These are phyloP conservation scores for Aspidiotus destructor DNA, from an alignment of 2,888 invertebrate genomes.

Conservation along the genomic window DNA sequence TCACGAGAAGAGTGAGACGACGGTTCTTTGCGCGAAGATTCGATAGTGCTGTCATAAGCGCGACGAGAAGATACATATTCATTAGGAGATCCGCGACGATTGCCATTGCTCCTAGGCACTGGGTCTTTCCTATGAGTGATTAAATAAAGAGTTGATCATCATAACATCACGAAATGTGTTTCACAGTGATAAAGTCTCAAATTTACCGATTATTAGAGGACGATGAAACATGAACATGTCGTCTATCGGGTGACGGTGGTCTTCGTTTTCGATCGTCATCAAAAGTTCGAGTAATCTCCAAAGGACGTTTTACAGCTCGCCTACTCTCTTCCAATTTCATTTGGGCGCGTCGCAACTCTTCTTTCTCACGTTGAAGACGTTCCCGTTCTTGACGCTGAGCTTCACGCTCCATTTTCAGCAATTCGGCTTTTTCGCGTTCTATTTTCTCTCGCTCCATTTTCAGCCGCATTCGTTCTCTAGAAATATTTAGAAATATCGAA, in stretches of 20 bases:
- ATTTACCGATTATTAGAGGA: background rate
- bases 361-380: conserved; percentile 58
- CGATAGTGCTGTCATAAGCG: conserved; percentile 19
- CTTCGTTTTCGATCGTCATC: conserved; percentile 31
- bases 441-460: conserved; percentile 75
- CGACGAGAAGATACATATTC: conserved; percentile 15
- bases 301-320: conserved; percentile 26
- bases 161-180: background rate
- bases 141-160: no score
- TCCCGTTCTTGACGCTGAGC: conserved; percentile 60
- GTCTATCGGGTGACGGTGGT: conserved; percentile 25
- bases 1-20: conserved; percentile 18
- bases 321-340: conserved; percentile 35
- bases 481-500: conserved; percentile 12
- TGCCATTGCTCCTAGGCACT: conserved; percentile 3
- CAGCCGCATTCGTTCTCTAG: conserved; percentile 65
- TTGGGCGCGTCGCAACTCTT: conserved; percentile 60
- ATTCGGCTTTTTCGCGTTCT: conserved; percentile 77
- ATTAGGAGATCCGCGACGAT: conserved; percentile 13
- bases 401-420: conserved; percentile 72
- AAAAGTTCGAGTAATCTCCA: conserved; percentile 20
- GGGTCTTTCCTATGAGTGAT: conserved; percentile 8
- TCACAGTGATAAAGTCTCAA: background rate
- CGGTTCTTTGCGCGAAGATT: conserved; percentile 16
- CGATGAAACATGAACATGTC: conserved; percentile 26